Evolutionary conservation across 2,888 invertebrate species (phyloP), one percentile per base, ranked within the genome.

Genomic region (Anthophora plumipes): DNA sequence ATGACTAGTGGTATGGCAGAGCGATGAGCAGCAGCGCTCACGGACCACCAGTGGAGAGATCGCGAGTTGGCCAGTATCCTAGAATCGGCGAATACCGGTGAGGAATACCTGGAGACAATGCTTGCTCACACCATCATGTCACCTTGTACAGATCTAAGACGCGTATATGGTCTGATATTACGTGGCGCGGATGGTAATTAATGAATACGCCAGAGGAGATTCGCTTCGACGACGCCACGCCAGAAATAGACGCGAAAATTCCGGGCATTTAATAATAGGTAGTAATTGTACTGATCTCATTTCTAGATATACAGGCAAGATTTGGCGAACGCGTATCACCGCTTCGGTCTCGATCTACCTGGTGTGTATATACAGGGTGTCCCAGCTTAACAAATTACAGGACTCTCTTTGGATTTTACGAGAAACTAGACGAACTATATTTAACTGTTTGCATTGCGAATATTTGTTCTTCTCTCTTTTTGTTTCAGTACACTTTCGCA

Each of bases 31-130:
- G 78, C 59, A 77, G 76, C 79, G 31, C 31, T 31, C 31, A 31
- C 76, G 64, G 69, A 20, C 37, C 37, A 46, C 64, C 55, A 61
- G 73, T 63, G 59, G 60, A 69, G 72, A 59, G 67, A 54, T 59
- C 57, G 71, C 68, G 60, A 84, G 77, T 88, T 88, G 88, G 88
- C 31, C 88, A 88, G 77, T 84, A 86, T 88, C 87, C 83, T 85
- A 86, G 82, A 55, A 86, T 82, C 77, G 60, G 63, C 60, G 71
- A 76, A 77, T 77, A 80, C 80, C 80, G 73, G 71, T 55, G 79
- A 69, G 77, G 75, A 70, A 61, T 50, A 72, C 67, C 41, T 67
- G 57, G n/a, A n/a, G n/a, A n/a, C n/a, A n/a, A n/a, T n/a, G n/a
- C n/a, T n/a, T n/a, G n/a, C n/a, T n/a, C n/a, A 41, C 50, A 61